Evolutionary conservation across 2,888 invertebrate genomes (phyloP).

Genomic region (Athrips mouffetella): DNA sequence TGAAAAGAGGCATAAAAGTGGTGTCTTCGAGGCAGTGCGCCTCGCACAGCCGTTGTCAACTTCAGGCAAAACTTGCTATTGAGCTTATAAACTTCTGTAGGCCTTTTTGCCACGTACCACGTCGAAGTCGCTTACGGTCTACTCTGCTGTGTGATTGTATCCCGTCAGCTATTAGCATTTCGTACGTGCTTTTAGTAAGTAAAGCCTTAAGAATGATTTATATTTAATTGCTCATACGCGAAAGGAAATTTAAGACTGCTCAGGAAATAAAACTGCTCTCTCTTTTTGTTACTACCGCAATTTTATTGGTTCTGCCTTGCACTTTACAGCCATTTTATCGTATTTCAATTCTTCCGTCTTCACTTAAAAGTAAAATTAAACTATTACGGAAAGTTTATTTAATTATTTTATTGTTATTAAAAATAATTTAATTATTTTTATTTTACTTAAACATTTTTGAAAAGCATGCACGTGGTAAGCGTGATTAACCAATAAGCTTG

Average conservation of each 20-base stretch:
- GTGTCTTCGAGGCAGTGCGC: slow-evolving; percentile 30
- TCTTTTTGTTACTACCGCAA: neutral
- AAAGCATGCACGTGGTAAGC: too few relatives aligned
- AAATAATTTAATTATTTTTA: too few relatives aligned
- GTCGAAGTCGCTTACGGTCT: neutral
- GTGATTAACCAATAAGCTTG: too few relatives aligned
- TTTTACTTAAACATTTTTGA: too few relatives aligned
- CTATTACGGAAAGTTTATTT: neutral
- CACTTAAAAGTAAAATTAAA: neutral
- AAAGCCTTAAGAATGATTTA: too few relatives aligned
- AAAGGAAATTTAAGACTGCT: too few relatives aligned
- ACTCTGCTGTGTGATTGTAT: neutral
- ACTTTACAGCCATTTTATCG: slow-evolving; percentile 7
- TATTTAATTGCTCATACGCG: too few relatives aligned
- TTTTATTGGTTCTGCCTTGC: neutral
- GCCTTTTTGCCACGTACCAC: neutral
- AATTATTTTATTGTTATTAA: too few relatives aligned
- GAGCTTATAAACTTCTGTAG: neutral
- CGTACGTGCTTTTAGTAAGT: too few relatives aligned
- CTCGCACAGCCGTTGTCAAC: slow-evolving; percentile 57
- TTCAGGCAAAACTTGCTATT: slow-evolving; percentile 50
- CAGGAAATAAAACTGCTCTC: too few relatives aligned
- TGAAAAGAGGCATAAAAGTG: neutral
- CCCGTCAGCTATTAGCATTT: too few relatives aligned
- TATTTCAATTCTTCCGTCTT: neutral